These are phyloP conservation scores for Castor canadensis DNA, from an alignment of 2,113 vertebrate genomes.

Conservation along the genomic window DNA sequence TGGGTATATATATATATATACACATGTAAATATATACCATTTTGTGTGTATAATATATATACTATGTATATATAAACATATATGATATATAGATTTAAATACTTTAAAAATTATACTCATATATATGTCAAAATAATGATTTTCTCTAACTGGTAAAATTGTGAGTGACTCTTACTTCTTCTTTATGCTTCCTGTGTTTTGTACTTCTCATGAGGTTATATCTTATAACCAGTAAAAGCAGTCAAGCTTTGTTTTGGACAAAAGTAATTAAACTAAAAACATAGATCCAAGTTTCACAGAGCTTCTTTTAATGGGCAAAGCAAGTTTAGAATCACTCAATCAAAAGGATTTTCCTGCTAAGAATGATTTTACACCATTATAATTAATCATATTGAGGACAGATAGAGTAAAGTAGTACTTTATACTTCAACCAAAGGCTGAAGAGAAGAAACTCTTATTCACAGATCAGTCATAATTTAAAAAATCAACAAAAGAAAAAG, in stretches of 20 bases:
- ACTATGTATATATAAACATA: background rate
- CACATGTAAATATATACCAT: background rate
- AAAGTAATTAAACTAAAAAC: constrained; percentile 28
- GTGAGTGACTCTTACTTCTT: background rate
- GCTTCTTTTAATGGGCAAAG: background rate
- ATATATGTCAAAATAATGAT: background rate
- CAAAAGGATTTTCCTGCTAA: constrained; percentile 17
- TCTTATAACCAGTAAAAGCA: background rate
- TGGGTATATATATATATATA: background rate
- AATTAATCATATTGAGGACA: background rate
- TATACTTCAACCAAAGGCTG: background rate
- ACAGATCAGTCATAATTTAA: background rate
- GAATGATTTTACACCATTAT: background rate
- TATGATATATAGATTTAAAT: background rate
- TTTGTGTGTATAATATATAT: background rate
- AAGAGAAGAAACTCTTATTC: background rate
- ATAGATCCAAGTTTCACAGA: background rate
- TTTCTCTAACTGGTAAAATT: background rate
- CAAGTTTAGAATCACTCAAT: constrained; percentile 14
- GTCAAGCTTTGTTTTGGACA: background rate
- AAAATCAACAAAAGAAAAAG: background rate
- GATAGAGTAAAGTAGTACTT: background rate
- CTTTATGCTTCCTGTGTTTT: background rate
- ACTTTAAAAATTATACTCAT: background rate
- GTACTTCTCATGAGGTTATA: background rate